Evolutionary conservation across 37 sponge, comb jelly and placozoan species (phyloP).

Genomic region (Axinella damicornis): DNA sequence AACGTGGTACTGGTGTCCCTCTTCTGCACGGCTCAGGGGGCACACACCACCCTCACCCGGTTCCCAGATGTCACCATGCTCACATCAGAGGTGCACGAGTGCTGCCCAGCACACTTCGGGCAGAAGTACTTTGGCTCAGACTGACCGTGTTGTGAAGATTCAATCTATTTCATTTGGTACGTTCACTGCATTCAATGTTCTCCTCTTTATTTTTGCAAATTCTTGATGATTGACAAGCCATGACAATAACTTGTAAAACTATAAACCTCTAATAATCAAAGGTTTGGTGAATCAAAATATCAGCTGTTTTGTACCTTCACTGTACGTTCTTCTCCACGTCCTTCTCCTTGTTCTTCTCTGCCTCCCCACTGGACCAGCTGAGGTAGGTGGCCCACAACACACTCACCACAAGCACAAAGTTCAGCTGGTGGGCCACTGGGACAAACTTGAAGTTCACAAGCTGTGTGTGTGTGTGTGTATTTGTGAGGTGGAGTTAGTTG

Average conservation of each 20-base stretch:
- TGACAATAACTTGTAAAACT: no score
- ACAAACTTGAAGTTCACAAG: slow-evolving; percentile 69
- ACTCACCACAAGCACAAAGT: slow-evolving; percentile 76
- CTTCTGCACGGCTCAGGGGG: slow-evolving; percentile 73
- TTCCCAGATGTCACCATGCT: slow-evolving; percentile 78
- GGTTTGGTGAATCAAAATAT: background rate
- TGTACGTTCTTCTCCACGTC: no score
- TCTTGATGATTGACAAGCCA: no score
- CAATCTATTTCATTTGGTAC: no score
- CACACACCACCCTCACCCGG: slow-evolving; percentile 27
- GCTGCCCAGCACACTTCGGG: slow-evolving; percentile 82
- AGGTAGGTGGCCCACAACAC: slow-evolving; percentile 75
- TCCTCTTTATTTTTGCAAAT: no score
- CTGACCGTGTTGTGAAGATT: slow-evolving; percentile 1
- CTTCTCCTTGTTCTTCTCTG: slow-evolving; percentile 26
- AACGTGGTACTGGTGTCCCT: slow-evolving; percentile 82
- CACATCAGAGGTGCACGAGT: slow-evolving; percentile 81
- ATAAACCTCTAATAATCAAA: no score
- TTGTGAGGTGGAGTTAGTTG: no score
- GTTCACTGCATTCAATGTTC: no score
- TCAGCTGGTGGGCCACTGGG: slow-evolving; percentile 76
- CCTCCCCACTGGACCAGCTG: slow-evolving; percentile 44
- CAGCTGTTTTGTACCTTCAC: background rate
- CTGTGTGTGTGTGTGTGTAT: slow-evolving; percentile 13
- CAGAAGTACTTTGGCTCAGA: slow-evolving; percentile 86